A percentile compares a stretch with the other conserved stretches of the same genome.
Evolutionary conservation across 2,113 vertebrate species (phyloP).

Genomic region (Oncorhynchus gorbuscha): DNA sequence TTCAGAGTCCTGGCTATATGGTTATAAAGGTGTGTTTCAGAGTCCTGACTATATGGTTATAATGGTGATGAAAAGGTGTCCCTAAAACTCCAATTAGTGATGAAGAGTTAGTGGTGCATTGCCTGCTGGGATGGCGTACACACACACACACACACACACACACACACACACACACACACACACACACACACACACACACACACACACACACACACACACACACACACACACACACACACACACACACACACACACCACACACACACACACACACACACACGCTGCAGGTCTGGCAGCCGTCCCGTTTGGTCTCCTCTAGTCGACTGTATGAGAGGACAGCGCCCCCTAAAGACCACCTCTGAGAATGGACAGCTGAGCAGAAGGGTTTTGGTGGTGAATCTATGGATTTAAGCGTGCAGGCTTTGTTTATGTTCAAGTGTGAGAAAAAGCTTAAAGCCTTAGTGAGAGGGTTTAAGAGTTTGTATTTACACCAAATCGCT

Average conservation of each 20-base stretch:
- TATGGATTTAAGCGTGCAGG: neutral
- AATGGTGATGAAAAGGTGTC: neutral
- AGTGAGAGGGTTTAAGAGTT: too few species aligned
- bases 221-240: neutral
- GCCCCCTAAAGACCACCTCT: conserved; percentile 30
- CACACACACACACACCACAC: too few species aligned
- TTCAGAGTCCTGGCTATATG: neutral
- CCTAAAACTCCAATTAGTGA: neutral
- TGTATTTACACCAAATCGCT: too few species aligned
- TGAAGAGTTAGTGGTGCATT: neutral
- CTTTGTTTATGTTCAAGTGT: too few species aligned
- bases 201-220: neutral
- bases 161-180: too few species aligned
- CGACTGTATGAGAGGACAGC: conserved; percentile 15
- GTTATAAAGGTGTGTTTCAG: too few species aligned
- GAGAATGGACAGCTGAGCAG: conserved; percentile 1
- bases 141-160: too few species aligned
- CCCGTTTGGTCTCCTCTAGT: neutral
- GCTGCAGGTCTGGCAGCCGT: neutral
- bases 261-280: neutral
- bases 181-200: too few species aligned
- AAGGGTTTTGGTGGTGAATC: neutral
- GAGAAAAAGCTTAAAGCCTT: too few species aligned
- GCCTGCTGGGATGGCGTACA: neutral
- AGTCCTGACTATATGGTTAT: neutral